These are phyloP conservation scores for Megaleporinus macrocephalus DNA, from an alignment of 2,113 vertebrate species.

Conservation along the genomic window DNA sequence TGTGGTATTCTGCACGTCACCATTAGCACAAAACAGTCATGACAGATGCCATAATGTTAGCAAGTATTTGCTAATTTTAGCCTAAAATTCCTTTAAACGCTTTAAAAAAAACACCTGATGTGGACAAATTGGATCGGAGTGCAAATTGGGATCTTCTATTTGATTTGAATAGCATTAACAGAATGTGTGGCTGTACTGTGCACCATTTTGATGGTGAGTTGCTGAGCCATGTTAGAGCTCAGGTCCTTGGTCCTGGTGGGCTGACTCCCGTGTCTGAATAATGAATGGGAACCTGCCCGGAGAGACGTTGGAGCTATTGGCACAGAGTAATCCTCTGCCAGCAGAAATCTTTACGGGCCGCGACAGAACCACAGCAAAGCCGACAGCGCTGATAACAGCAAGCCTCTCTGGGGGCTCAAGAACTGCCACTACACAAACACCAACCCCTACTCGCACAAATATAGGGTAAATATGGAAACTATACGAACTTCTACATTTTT, in stretches of 20 bases:
- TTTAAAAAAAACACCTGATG: too few relatives aligned
- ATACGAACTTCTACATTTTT: background rate
- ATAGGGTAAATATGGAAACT: background rate
- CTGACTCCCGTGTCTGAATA: background rate
- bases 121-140: too few relatives aligned
- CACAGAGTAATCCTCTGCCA: background rate
- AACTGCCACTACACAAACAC: background rate
- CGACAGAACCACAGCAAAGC: background rate
- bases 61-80: too few relatives aligned
- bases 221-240: background rate
- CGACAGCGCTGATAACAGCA: background rate
- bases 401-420: background rate
- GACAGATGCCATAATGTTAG: too few relatives aligned
- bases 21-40: too few relatives aligned
- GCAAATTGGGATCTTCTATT: too few relatives aligned
- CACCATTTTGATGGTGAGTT: background rate
- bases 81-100: too few relatives aligned
- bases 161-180: too few relatives aligned
- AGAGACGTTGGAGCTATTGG: background rate
- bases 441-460: background rate
- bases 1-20: too few relatives aligned
- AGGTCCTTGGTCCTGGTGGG: background rate
- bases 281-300: background rate
- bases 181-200: background rate
- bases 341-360: background rate